phyloP scores from a whole-genome alignment of 1,140 invertebrate species.

The Teleogryllus occipitalis region DNA sequence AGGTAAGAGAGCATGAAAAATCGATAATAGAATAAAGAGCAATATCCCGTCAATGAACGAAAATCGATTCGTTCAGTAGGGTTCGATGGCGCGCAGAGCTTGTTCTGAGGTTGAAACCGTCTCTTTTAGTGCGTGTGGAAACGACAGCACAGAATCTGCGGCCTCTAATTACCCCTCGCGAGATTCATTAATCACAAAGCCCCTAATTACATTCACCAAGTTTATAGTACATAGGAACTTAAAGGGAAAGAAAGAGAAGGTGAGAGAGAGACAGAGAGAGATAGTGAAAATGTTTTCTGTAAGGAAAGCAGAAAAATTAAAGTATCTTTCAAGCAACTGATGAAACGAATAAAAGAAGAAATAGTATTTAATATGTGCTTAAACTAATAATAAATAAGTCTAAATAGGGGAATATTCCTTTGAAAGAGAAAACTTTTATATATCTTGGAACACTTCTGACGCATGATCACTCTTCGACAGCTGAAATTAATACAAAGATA shows the following conservation, averaged over 20 bases:
- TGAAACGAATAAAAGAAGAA: too few species aligned
- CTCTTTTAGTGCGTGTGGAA: slow-evolving; percentile 11
- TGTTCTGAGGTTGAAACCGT: slow-evolving; percentile 12
- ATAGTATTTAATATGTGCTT: too few species aligned
- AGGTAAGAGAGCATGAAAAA: too few species aligned
- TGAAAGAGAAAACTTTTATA: too few species aligned
- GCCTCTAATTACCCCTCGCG: slow-evolving; percentile 35
- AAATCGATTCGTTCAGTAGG: too few species aligned
- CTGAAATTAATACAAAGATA: too few species aligned
- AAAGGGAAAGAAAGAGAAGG: not conserved
- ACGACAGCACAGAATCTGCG: not conserved
- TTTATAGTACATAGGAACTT: slow-evolving; percentile 27
- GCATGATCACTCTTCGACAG: too few species aligned
- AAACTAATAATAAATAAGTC: too few species aligned
- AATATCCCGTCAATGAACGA: too few species aligned
- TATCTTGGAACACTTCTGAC: too few species aligned
- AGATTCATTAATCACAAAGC: slow-evolving; percentile 39
- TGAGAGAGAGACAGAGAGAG: not conserved
- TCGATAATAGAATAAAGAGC: too few species aligned
- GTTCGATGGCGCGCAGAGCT: not conserved
- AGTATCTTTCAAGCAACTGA: not conserved
- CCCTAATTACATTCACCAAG: slow-evolving; percentile 36
- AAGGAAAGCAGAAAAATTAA: not conserved
- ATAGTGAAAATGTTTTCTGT: not conserved
- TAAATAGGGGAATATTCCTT: too few species aligned